Evolutionary conservation across 1,140 invertebrate genomes (phyloP), one percentile per base, ranked within the genome.

Genomic region (Cherax quadricarinatus): DNA sequence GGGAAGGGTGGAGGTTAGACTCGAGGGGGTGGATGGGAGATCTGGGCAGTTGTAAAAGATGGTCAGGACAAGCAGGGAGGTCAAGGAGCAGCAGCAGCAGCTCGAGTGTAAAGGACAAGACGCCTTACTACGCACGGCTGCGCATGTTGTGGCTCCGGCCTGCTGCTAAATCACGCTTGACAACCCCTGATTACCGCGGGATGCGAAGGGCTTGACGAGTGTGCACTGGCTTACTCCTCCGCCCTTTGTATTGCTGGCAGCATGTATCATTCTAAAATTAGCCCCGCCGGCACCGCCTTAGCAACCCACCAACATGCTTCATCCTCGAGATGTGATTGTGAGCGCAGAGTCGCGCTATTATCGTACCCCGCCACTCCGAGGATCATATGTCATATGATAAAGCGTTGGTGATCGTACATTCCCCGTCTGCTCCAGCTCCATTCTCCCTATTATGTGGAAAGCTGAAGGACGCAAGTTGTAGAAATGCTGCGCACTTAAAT

Each of bases 191-290:
- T 91, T 91, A 91, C 82, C 82, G 53, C 57, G 87, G 57, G 87
- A 80, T 89, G 87, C 87, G 78, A 91, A 75, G 81, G 82, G 82
- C 89, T 91, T 91, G 89, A 91, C 89, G 89, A 84, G 81, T 91
- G 89, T 49, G 73, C 89, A 80, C 73, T 91, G 89, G 73, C 82
- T 91, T 75, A 79, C 89, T 91, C 82, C 89, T 91, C 89, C 89
- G 70, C 66, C 82, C 89, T 91, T 91, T 91, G 89, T 91, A 91
- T 91, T 91, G 81, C 70, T 91, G 89, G 89, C 89, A 91, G 82
- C 82, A 91, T 91, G 89, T 91, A 91, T 91, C 89, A 91, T 91
- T 85, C 53, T 79, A 84, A 91, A 91, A 84, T 91, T 91, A 91
- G 81, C 49, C 48, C 89, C 73, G 82, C 70, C 83, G 82, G 73